Conservation (phyloP, 2,888 invertebrate species). For the Julus scanicus region DNA sequence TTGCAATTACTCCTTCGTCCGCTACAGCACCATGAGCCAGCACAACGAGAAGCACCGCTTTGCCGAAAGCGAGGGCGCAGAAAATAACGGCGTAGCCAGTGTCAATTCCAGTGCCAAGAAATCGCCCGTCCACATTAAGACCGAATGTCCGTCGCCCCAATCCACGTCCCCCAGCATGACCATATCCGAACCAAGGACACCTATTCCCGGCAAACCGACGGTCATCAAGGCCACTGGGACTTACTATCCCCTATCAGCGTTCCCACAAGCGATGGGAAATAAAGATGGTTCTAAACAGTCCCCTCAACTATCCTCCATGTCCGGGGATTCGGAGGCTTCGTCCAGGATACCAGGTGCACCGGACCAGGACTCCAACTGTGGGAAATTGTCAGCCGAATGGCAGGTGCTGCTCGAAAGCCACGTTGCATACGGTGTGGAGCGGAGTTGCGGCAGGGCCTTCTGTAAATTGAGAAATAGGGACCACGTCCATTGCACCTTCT, state of each 20-base stretch:
- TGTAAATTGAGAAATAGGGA: slow-evolving; percentile 82
- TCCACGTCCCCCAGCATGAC: slow-evolving; percentile 58
- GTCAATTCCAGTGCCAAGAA: slow-evolving; percentile 53
- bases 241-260: slow-evolving; percentile 84
- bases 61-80: neutral
- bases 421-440: slow-evolving; percentile 74
- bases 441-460: slow-evolving; percentile 79
- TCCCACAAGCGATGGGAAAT: slow-evolving; percentile 60
- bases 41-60: slow-evolving; percentile 76
- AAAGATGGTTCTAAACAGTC: slow-evolving; percentile 9
- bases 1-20: slow-evolving; percentile 79
- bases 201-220: slow-evolving; percentile 53
- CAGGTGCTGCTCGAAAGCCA: slow-evolving; percentile 60
- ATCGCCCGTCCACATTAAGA: slow-evolving; percentile 45
- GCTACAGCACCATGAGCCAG: slow-evolving; percentile 78
- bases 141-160: slow-evolving; percentile 57
- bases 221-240: slow-evolving; percentile 94
- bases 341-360: slow-evolving; percentile 53
- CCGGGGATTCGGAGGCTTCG: slow-evolving; percentile 54
- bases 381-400: slow-evolving; percentile 56
- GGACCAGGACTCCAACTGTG: slow-evolving; percentile 57
- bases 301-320: slow-evolving; percentile 58
- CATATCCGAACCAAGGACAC: slow-evolving; percentile 58
- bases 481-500: slow-evolving; percentile 82
- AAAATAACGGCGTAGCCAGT: slow-evolving; percentile 59